A percentile compares a stretch with the other conserved stretches of the same genome.
Conservation (phyloP, 1,140 invertebrate species). For the Drosophila nannoptera region DNA sequence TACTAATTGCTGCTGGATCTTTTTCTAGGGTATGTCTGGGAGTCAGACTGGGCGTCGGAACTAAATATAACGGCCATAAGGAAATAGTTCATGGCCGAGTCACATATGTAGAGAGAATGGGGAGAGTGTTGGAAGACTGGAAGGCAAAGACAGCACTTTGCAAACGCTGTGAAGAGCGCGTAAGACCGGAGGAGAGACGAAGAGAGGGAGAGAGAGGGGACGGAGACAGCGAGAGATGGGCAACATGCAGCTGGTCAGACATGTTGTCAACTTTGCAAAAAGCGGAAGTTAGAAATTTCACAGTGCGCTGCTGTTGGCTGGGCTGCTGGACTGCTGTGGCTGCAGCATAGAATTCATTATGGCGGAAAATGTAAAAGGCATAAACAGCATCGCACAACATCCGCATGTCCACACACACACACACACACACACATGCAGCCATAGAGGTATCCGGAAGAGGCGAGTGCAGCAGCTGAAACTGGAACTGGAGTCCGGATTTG, state of each 20-base stretch:
- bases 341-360: constrained; percentile 71
- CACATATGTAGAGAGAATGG: not conserved
- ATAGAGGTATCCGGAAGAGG: constrained; percentile 30
- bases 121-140: not conserved
- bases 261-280: constrained; percentile 75
- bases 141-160: not conserved
- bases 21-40: not conserved
- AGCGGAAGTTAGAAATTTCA: constrained; percentile 75
- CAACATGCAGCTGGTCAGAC: constrained; percentile 43
- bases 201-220: not conserved
- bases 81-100: constrained; percentile 9
- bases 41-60: not conserved
- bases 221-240: not conserved
- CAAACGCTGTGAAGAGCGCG: constrained; percentile 2
- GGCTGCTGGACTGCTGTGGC: constrained; percentile 10
- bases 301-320: constrained; percentile 41
- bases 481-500: constrained; percentile 25
- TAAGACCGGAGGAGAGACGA: not conserved
- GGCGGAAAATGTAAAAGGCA: constrained; percentile 76
- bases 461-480: constrained; percentile 47
- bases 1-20: too few species aligned
- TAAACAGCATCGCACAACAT: constrained; percentile 76
- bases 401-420: constrained; percentile 51
- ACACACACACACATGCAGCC: constrained; percentile 9
- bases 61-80: not conserved